A percentile compares a stretch with the other conserved stretches of the same genome.
Conservation (phyloP, 2,113 vertebrate genomes). For the Perca flavescens region DNA sequence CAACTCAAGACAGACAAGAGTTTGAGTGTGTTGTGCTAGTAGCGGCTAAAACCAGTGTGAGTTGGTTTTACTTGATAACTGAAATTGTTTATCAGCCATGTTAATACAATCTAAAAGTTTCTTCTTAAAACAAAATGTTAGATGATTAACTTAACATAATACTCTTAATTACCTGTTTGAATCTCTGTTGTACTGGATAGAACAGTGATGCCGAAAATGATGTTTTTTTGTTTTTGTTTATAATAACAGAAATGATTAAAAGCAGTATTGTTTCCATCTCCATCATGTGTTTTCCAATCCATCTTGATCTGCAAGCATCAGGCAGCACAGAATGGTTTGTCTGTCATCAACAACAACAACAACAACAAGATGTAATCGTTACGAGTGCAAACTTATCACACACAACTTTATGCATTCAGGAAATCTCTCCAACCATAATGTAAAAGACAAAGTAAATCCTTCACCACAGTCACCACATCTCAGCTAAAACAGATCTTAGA, state of each 20-base stretch:
- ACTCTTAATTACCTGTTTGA: background rate
- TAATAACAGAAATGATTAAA: background rate
- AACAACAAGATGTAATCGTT: background rate
- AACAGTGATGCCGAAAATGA: background rate
- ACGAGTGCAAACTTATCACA: background rate
- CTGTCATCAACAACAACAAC: background rate
- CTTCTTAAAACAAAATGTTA: too few species aligned
- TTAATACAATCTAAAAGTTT: too few species aligned
- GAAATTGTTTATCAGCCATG: too few species aligned
- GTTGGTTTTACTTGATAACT: too few species aligned
- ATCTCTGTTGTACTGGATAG: background rate
- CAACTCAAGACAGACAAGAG: too few species aligned
- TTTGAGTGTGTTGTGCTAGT: too few species aligned
- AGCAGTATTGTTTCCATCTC: background rate
- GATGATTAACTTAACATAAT: background rate
- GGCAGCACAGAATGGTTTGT: background rate
- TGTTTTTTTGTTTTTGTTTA: background rate
- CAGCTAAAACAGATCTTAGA: background rate
- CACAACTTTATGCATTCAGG: background rate
- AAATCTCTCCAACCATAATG: background rate
- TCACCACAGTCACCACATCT: background rate
- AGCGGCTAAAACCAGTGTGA: too few species aligned
- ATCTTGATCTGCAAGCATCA: background rate
- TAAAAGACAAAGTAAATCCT: constrained; percentile 15
- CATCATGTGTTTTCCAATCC: background rate